Conservation (phyloP, 2,113 vertebrate genomes). For the Theristicus caerulescens region DNA sequence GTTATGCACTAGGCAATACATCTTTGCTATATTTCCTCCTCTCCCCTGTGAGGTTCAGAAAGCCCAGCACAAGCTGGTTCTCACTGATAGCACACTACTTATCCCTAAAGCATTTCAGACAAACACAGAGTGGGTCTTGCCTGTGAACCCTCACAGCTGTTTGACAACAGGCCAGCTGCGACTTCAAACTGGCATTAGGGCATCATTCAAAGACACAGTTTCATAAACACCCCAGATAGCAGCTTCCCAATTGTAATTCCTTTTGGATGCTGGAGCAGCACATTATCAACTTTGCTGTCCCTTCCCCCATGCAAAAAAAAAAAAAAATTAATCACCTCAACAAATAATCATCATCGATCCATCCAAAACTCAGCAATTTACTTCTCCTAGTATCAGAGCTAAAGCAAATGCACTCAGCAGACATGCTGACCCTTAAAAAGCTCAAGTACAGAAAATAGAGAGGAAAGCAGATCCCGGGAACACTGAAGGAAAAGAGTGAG, state of each 20-base stretch:
- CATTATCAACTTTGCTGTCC: background rate
- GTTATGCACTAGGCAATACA: background rate
- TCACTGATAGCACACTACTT: background rate
- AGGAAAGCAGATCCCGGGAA: background rate
- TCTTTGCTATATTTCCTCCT: background rate
- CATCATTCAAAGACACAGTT: background rate
- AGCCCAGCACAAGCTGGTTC: background rate
- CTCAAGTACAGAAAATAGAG: background rate
- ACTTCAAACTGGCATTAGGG: background rate
- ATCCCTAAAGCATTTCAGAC: background rate
- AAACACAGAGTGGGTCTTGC: background rate
- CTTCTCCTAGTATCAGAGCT: background rate
- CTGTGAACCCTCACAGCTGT: background rate
- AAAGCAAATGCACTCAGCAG: background rate
- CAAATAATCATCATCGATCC: background rate
- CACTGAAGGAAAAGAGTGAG: background rate
- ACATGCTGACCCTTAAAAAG: background rate
- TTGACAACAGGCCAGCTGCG: background rate
- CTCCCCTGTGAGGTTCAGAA: background rate
- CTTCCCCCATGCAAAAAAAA: rapidly evolving
- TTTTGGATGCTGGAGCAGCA: background rate
- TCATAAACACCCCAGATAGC: background rate
- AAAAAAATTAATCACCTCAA: background rate
- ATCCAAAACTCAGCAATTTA: background rate
- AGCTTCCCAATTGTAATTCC: background rate